Conservation (phyloP, 2,113 vertebrate species). For the Oreochromis niloticus region DNA sequence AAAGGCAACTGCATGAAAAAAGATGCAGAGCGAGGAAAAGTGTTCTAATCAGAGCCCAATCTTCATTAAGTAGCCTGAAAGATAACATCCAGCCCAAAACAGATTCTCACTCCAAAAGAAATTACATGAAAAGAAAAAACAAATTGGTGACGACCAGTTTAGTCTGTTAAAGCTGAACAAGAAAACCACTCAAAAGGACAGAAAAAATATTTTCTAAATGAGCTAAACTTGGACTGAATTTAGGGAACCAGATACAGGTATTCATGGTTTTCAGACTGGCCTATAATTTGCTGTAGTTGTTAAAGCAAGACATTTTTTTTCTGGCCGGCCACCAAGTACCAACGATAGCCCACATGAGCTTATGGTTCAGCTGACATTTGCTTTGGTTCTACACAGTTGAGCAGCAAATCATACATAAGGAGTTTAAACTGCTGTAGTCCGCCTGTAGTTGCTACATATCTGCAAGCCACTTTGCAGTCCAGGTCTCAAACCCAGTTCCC, state of each 20-base stretch:
- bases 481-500: neutral
- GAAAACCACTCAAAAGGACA: neutral
- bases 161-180: neutral
- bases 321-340: neutral
- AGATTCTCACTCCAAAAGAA: neutral
- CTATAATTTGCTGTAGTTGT: neutral
- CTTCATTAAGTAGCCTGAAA: neutral
- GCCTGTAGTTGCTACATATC: neutral
- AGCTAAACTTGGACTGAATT: neutral
- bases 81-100: neutral
- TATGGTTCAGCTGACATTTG: neutral
- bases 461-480: neutral
- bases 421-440: neutral
- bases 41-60: neutral
- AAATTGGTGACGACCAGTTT: neutral
- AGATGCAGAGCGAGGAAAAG: no score
- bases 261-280: neutral
- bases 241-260: neutral
- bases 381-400: neutral
- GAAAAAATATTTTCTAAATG: neutral
- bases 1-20: neutral
- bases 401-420: neutral
- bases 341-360: neutral
- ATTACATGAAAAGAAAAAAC: neutral
- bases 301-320: neutral